Percentiles rank a stretch among this genome's conserved stretches.
Conservation (phyloP, 1,140 invertebrate genomes). For the Leptonema lineaticorne region DNA sequence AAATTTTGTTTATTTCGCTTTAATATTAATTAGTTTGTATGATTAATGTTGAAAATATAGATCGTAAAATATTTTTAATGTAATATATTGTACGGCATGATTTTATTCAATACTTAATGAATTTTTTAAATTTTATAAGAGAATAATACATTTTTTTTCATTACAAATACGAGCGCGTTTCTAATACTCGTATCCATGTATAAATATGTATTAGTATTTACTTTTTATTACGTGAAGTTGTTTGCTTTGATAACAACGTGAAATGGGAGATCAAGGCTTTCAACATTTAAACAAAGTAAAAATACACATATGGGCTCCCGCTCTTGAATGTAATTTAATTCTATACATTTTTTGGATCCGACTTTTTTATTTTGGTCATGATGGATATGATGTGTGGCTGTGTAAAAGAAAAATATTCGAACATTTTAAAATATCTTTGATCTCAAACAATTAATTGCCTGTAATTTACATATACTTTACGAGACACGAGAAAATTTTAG, state of each 20-base stretch:
- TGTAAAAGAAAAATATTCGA: no score
- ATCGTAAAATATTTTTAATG: no score
- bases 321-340: conserved; percentile 1
- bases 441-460: no score
- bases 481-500: no score
- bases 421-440: no score
- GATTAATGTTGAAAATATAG: no score
- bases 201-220: conserved; percentile 6
- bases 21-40: no score
- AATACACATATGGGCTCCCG: background rate
- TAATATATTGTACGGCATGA: no score
- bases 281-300: conserved; percentile 3
- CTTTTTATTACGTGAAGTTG: conserved; percentile 17
- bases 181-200: background rate
- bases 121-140: background rate
- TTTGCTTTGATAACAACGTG: conserved; percentile 13
- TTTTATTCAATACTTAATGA: background rate
- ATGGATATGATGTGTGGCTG: no score
- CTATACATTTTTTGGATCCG: background rate
- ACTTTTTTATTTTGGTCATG: no score
- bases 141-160: background rate
- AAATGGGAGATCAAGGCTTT: background rate
- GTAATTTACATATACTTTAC: no score
- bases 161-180: background rate
- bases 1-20: no score